A percentile compares a stretch with the other conserved stretches of the same genome.
These are phyloP conservation scores for Malaclemys terrapin DNA, from an alignment of 2,113 vertebrate genomes.

Conservation along the genomic window DNA sequence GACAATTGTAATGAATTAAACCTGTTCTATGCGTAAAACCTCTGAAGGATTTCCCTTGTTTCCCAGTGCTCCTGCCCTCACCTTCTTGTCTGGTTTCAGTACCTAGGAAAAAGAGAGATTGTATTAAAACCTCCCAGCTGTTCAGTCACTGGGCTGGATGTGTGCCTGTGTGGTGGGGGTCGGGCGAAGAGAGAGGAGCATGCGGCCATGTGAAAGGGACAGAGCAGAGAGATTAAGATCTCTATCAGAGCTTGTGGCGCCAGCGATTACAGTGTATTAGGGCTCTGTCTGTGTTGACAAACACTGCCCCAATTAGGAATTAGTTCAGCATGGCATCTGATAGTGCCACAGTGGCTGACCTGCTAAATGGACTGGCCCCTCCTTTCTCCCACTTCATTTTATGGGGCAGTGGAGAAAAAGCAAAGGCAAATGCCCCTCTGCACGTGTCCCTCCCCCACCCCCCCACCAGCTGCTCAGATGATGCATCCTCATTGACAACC, in stretches of 20 bases:
- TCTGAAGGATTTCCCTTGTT: not conserved
- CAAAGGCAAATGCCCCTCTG: not conserved
- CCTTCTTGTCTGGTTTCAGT: not conserved
- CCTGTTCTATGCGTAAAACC: not conserved
- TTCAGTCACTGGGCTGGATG: not conserved
- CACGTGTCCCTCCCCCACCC: too few relatives aligned
- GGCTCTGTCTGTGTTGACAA: constrained; percentile 77
- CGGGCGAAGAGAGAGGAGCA: not conserved
- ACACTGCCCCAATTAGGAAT: constrained; percentile 84
- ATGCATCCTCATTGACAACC: not conserved
- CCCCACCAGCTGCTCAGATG: not conserved
- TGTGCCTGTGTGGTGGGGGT: not conserved
- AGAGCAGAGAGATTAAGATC: constrained; percentile 77
- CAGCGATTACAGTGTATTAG: constrained; percentile 76
- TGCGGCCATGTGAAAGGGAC: constrained; percentile 23
- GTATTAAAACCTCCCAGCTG: not conserved
- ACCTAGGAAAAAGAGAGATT: not conserved
- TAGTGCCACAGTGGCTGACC: constrained; percentile 70
- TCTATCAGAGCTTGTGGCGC: constrained; percentile 75
- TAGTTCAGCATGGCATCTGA: constrained; percentile 78
- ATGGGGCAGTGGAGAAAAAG: not conserved
- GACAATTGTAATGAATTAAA: not conserved
- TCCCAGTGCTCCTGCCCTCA: fast-evolving
- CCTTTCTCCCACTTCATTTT: constrained; percentile 21
- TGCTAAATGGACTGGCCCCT: constrained; percentile 53